These are phyloP conservation scores for Callipepla californica DNA, from an alignment of 2,113 vertebrate genomes.

Conservation along the genomic window DNA sequence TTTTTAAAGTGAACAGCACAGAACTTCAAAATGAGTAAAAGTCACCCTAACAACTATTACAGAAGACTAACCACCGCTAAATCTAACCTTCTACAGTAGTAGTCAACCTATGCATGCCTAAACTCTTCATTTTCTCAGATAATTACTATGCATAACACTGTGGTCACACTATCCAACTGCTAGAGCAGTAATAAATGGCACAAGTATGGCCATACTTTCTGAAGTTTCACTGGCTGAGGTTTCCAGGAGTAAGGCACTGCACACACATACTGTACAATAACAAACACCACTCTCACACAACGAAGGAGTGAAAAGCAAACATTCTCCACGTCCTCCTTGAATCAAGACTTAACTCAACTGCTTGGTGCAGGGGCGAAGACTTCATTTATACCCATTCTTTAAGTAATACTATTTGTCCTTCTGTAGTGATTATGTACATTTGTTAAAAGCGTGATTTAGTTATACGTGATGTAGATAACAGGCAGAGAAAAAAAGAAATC, in stretches of 20 bases:
- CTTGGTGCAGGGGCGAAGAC: background rate
- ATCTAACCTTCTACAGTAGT: background rate
- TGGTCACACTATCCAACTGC: background rate
- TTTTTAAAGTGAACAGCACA: background rate
- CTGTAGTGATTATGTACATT: background rate
- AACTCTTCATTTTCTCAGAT: background rate
- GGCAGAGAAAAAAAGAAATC: background rate
- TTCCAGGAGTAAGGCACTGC: background rate
- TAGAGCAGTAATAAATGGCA: background rate
- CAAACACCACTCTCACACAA: background rate
- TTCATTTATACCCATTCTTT: background rate
- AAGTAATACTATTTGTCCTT: background rate
- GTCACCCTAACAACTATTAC: background rate
- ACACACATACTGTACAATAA: background rate
- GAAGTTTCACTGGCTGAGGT: background rate
- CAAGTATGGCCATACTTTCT: background rate
- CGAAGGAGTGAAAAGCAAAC: background rate
- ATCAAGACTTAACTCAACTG: background rate
- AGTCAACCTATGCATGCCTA: background rate
- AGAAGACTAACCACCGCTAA: background rate
- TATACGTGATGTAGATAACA: background rate
- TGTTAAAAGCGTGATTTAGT: background rate
- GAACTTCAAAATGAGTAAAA: background rate
- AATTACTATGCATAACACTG: background rate
- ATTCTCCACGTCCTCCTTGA: background rate